A percentile compares a stretch with the other conserved stretches of the same genome.
Evolutionary conservation across 2,113 vertebrate genomes (phyloP).

Genomic region (Hiodon alosoides): DNA sequence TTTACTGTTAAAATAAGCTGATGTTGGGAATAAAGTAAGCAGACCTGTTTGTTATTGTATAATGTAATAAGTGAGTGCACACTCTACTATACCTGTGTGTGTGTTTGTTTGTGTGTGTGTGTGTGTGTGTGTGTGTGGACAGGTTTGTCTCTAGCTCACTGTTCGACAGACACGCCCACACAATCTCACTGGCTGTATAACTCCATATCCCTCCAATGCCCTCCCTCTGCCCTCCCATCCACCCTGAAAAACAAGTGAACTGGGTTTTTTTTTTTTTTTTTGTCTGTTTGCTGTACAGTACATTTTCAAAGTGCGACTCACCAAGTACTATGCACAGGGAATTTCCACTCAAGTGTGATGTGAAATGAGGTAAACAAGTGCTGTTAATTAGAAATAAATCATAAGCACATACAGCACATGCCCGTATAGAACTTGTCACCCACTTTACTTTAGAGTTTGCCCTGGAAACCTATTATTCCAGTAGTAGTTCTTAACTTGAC

Average conservation of each 20-base stretch:
- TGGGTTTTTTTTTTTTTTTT: background rate
- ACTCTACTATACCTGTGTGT: too few species aligned
- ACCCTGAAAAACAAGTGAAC: background rate
- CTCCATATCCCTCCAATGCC: background rate
- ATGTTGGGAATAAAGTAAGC: background rate
- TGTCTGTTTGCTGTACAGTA: too few species aligned
- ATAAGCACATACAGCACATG: background rate
- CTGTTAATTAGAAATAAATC: conserved; percentile 23
- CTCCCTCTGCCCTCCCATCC: background rate
- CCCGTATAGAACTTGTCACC: background rate
- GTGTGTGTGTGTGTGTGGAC: conserved; percentile 24
- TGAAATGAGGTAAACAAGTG: conserved; percentile 14
- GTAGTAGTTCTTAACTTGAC: too few species aligned
- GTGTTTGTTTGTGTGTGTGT: background rate
- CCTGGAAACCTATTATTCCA: too few species aligned
- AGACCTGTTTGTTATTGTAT: conserved; percentile 11
- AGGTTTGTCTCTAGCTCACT: conserved; percentile 27
- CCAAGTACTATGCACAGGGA: too few species aligned
- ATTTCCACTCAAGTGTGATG: background rate
- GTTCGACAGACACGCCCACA: conserved; percentile 16
- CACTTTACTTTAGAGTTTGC: background rate
- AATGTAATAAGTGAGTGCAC: background rate
- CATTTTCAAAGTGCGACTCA: too few species aligned
- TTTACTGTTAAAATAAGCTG: background rate
- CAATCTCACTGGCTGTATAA: conserved; percentile 14